phyloP scores from a whole-genome alignment of 35 echinoderm and acorn worm genomes.

The Diadema setosum region DNA sequence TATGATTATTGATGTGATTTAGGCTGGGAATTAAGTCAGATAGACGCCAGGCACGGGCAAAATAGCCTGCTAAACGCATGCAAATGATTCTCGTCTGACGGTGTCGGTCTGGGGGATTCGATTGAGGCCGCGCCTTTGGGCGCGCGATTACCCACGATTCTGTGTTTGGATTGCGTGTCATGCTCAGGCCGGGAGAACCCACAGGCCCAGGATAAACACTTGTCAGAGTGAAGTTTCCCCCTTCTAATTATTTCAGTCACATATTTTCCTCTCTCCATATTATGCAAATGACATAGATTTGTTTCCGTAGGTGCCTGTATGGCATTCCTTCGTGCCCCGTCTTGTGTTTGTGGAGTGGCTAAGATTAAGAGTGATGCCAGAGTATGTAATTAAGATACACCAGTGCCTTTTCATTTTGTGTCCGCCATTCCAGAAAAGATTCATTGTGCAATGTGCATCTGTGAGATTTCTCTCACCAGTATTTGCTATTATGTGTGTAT shows the following conservation, averaged over 20 bases:
- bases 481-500: too few relatives aligned
- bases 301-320: not conserved
- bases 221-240: not conserved
- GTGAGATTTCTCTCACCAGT: too few relatives aligned
- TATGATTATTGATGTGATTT: slow-evolving; percentile 31
- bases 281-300: not conserved
- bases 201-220: not conserved
- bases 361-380: too few relatives aligned
- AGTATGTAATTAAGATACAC: too few relatives aligned
- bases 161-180: slow-evolving; percentile 1
- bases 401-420: too few relatives aligned
- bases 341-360: not conserved
- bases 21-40: not conserved
- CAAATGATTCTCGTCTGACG: not conserved
- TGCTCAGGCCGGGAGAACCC: not conserved
- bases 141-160: not conserved
- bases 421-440: too few relatives aligned
- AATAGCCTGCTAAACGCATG: not conserved
- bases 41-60: not conserved
- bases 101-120: not conserved
- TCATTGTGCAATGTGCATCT: too few relatives aligned
- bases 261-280: not conserved
- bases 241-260: not conserved
- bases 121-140: not conserved
- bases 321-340: not conserved